Evolutionary conservation across 2,797 vertebrate genomes (phyloP), one percentile per base, ranked within the genome.

Genomic region (Chelidonichthys spinosus): DNA sequence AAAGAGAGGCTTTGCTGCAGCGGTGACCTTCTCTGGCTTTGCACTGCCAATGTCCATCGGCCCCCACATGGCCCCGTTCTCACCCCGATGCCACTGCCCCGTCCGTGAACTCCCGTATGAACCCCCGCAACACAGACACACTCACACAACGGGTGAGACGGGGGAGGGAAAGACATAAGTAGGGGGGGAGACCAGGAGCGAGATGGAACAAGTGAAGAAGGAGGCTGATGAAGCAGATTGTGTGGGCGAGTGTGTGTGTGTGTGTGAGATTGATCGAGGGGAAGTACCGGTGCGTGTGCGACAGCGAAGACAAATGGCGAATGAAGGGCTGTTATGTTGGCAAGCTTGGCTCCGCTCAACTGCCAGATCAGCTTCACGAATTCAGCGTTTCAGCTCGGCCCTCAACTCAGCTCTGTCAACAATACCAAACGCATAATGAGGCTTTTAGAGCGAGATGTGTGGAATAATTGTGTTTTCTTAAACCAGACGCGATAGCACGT

Each of bases 161-260:
- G 69, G 61, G 68, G 72, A 65, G 63, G 72, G 65, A 69, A 73
- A 53, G 65, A 69, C 72, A 53, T 25, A 58, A 66, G 70, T 17
- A 50, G 65, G 63, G 63, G 63, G 63, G 46, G 70, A 18, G 64
- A 55, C 35, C 3, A 8, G 68, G 44, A 32, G 32, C 0, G 52
- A 46, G 76, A 68, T 53, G 49, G 74, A 88, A 75, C 78, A 68
- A 70, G 88, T 76, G 70, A 58, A 75, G 68, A 76, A 64, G 65
- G 69, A 81, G 82, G 72, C 70, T 76, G 87, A 90, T 84, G 83
- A 32, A 81, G 79, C 76, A 84, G 79, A 85, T 76, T 70, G 82
- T 74, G 90, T 63, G 82, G 85, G 84, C 9, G 74, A 82, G 77
- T 32, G 70, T 37, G 63, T 37, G 73, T 36, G 64, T 11, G 78